These are phyloP conservation scores for Esperia sulphurella DNA, from an alignment of 2,888 invertebrate species.

Conservation along the genomic window DNA sequence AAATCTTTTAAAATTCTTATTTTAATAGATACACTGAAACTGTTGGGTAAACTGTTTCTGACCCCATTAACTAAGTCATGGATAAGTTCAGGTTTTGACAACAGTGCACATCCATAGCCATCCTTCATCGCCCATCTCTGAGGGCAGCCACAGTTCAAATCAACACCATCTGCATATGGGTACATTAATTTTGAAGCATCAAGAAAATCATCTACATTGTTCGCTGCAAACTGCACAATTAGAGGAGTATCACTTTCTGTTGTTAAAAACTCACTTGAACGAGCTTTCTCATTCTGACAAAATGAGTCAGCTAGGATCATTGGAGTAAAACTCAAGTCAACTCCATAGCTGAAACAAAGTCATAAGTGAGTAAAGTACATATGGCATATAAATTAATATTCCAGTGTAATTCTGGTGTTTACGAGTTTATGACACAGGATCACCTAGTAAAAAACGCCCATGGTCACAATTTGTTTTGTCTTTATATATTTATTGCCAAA, in stretches of 20 bases:
- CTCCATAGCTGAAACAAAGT: conserved; percentile 82
- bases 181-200: conserved; percentile 91
- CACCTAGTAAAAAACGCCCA: neutral
- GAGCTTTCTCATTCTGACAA: conserved; percentile 91
- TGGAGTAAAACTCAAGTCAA: conserved; percentile 95
- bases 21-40: conserved; percentile 95
- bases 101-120: conserved; percentile 91
- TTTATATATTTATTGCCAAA: too few species aligned
- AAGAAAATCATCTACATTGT: conserved; percentile 89
- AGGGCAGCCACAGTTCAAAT: conserved; percentile 98
- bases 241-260: conserved; percentile 88
- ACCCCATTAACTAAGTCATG: conserved; percentile 89
- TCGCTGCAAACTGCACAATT: conserved; percentile 97
- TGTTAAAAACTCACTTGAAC: conserved; percentile 90
- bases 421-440: too few species aligned
- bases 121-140: conserved; percentile 96
- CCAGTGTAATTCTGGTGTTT: too few species aligned
- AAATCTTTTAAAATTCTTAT: conserved; percentile 88
- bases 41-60: conserved; percentile 83
- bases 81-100: conserved; percentile 90
- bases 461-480: too few species aligned
- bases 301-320: conserved; percentile 98
- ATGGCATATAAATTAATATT: too few species aligned
- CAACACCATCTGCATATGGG: conserved; percentile 93
- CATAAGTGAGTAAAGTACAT: neutral